phyloP scores from a whole-genome alignment of 2,888 invertebrate genomes.

The Deilephila porcellus region DNA sequence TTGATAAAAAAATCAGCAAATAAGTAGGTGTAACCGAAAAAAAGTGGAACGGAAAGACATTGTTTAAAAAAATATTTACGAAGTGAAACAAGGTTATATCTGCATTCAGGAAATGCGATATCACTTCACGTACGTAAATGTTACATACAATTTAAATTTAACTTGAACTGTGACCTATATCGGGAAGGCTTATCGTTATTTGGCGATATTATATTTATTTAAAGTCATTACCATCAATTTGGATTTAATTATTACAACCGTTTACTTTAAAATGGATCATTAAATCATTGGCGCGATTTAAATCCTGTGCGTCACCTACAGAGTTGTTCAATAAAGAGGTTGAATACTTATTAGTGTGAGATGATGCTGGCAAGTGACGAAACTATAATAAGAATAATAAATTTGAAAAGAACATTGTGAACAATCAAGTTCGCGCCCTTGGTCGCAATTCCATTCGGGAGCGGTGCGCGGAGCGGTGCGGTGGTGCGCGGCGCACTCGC shows the following conservation, averaged over 20 bases:
- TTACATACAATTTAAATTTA: slow-evolving; percentile 31
- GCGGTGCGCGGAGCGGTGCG: slow-evolving; percentile 38
- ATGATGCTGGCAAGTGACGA: neutral
- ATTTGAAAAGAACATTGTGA: slow-evolving; percentile 34
- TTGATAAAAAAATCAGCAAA: slow-evolving; percentile 15
- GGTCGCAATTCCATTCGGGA: slow-evolving; percentile 47
- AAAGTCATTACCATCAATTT: neutral
- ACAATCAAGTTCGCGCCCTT: slow-evolving; percentile 66
- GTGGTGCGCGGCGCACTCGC: slow-evolving; percentile 38
- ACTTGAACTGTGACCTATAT: slow-evolving; percentile 32
- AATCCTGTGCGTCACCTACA: neutral
- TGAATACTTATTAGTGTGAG: neutral
- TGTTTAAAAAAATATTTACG: slow-evolving; percentile 40
- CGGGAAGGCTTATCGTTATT: slow-evolving; percentile 20
- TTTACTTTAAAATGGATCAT: neutral
- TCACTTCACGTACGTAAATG: slow-evolving; percentile 37
- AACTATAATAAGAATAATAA: slow-evolving; percentile 29
- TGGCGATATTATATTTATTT: neutral
- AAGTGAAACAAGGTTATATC: slow-evolving; percentile 55
- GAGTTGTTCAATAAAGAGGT: neutral
- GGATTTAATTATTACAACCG: neutral
- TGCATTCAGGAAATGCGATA: slow-evolving; percentile 57
- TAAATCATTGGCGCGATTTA: neutral
- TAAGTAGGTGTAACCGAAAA: slow-evolving; percentile 31
- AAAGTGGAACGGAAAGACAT: slow-evolving; percentile 34